Evolutionary conservation across 1,140 invertebrate genomes (phyloP), one percentile per base, ranked within the genome.

Genomic region (Microplitis mediator): DNA sequence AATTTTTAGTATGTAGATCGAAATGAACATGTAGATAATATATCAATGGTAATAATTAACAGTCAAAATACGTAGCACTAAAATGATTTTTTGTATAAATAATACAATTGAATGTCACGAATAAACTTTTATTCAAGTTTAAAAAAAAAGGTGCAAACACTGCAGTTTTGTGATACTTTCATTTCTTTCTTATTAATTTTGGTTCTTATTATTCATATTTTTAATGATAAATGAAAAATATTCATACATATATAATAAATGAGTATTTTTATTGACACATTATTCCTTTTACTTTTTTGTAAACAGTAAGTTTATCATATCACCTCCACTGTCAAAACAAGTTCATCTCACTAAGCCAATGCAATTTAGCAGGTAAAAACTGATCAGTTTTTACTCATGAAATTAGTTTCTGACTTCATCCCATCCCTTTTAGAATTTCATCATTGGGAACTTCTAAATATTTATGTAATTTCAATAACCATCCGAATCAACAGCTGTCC

Each of bases 1-100:
- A 74, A 81, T 85, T 83, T 86, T 86, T 87, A 86, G 64, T 66
- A 23, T 32, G 85, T 86, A 87, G 85, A 81, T 84, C 84, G 82
- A 78, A 79, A 77, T 73, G 54, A 16, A 70, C 32, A 35, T 34
- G 65, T 56, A 45, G 31, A 11, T 39, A 61, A 69, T 58, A 34
- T 14, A 58, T 68, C 65, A 74, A 45, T 9, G 6, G 6, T 45
- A 70, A 74, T 69, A 13, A 69, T 74, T 71, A 68, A 71, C 64
- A 68, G 60, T 64, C 66, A 73, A 39, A 9, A 50, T 58, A 67
- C 64, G 51, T 9, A 45, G 39, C 39, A 45, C 39, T 58, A 39
- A 74, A 50, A 74, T 31, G 31, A 52, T 36, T 34, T 63, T 74
- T 54, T 69, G 52, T 39, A 73, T 45, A 45, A 45, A 45, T 45